A percentile compares a stretch with the other conserved stretches of the same genome.
These are phyloP conservation scores for Orthosia incerta DNA, from an alignment of 2,888 invertebrate species.

Conservation along the genomic window DNA sequence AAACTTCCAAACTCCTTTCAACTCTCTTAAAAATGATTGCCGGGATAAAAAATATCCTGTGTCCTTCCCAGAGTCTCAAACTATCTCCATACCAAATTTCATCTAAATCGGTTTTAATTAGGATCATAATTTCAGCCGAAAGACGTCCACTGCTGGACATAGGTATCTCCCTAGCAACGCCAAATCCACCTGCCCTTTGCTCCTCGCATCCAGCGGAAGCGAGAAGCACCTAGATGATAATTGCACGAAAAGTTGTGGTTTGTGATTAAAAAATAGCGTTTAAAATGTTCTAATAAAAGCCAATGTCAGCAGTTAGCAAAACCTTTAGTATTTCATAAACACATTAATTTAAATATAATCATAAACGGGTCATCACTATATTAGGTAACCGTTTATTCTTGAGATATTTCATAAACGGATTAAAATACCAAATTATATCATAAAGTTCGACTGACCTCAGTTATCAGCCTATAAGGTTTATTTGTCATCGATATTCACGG, in stretches of 20 bases:
- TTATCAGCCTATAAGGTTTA: constrained; percentile 12
- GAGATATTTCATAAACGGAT: constrained; percentile 37
- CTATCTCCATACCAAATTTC: too few species aligned
- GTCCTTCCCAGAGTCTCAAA: too few species aligned
- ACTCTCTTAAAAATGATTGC: too few species aligned
- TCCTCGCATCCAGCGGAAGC: too few species aligned
- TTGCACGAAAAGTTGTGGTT: background rate
- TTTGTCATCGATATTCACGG: constrained; percentile 12
- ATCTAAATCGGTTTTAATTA: too few species aligned
- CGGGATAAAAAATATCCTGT: too few species aligned
- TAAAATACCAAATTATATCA: constrained; percentile 20
- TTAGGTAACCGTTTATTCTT: constrained; percentile 40
- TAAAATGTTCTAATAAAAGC: constrained; percentile 18
- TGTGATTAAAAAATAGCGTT: background rate
- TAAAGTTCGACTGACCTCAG: constrained; percentile 21
- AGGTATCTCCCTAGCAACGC: background rate
- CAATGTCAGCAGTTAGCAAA: constrained; percentile 31
- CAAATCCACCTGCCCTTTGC: background rate
- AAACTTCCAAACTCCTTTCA: too few species aligned
- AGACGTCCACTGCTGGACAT: background rate
- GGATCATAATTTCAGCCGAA: background rate
- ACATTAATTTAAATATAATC: constrained; percentile 20
- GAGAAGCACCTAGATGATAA: background rate
- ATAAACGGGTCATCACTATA: constrained; percentile 28
- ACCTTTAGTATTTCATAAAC: constrained; percentile 36